phyloP scores from a whole-genome alignment of 2,888 invertebrate genomes.

The Cyclophora albipunctata region DNA sequence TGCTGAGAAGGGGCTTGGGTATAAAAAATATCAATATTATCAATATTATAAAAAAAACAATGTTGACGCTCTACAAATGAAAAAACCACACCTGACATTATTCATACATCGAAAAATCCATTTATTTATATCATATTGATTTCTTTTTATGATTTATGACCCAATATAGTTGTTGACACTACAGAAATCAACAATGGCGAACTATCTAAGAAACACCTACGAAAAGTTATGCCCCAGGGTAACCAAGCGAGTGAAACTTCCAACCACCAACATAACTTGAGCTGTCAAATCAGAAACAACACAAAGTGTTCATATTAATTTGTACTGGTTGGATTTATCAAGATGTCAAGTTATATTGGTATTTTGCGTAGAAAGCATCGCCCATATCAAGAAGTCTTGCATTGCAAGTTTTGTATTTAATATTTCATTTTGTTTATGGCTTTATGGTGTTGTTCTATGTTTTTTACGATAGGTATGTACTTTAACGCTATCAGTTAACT shows the following conservation, averaged over 20 bases:
- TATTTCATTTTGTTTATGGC: slow-evolving; percentile 40
- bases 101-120: background rate
- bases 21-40: no score
- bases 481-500: no score
- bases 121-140: slow-evolving; percentile 3
- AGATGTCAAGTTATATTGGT: slow-evolving; percentile 26
- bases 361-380: slow-evolving; percentile 47
- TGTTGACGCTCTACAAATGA: no score
- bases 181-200: slow-evolving; percentile 32
- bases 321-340: slow-evolving; percentile 25
- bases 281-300: slow-evolving; percentile 11
- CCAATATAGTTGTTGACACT: slow-evolving; percentile 40
- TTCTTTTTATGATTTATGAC: slow-evolving; percentile 9
- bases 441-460: no score
- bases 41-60: no score
- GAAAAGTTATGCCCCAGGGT: slow-evolving; percentile 46
- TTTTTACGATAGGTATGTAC: no score
- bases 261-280: slow-evolving; percentile 30
- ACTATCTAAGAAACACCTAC: slow-evolving; percentile 39
- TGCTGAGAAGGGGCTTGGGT: no score
- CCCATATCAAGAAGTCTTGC: slow-evolving; percentile 49
- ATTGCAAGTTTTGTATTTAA: slow-evolving; percentile 37
- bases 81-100: no score
- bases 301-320: slow-evolving; percentile 9
- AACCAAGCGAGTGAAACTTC: slow-evolving; percentile 55